Evolutionary conservation across 2,797 vertebrate genomes (phyloP).

Genomic region (Helarctos malayanus): DNA sequence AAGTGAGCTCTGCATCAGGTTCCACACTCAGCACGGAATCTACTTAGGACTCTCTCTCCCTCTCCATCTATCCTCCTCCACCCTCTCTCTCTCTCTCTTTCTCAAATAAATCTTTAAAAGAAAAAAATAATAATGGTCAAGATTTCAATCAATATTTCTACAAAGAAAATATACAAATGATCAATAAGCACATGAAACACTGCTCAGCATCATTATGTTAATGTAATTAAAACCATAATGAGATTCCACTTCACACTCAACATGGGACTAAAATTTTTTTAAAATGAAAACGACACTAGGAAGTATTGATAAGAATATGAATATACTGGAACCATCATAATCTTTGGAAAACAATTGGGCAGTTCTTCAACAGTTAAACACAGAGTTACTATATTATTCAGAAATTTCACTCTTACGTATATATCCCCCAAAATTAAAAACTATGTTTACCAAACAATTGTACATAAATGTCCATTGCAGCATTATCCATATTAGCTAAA

Average conservation of each 20-base stretch:
- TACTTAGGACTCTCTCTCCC: background rate
- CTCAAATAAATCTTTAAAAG: background rate
- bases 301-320: background rate
- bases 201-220: background rate
- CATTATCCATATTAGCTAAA: background rate
- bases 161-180: background rate
- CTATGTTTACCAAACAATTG: background rate
- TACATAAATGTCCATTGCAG: background rate
- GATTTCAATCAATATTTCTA: background rate
- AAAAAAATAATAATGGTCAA: background rate
- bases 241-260: background rate
- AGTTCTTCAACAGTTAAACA: background rate
- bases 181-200: background rate
- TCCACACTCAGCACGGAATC: background rate
- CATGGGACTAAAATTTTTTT: background rate
- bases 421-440: background rate
- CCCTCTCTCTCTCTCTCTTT: background rate
- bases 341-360: background rate
- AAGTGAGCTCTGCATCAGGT: background rate
- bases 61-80: background rate
- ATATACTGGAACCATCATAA: background rate
- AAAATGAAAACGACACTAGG: background rate
- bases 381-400: background rate
- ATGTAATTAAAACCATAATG: background rate
- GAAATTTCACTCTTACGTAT: background rate